These are phyloP conservation scores for Heptranchias perlo DNA, from an alignment of 2,113 vertebrate genomes.

Conservation along the genomic window DNA sequence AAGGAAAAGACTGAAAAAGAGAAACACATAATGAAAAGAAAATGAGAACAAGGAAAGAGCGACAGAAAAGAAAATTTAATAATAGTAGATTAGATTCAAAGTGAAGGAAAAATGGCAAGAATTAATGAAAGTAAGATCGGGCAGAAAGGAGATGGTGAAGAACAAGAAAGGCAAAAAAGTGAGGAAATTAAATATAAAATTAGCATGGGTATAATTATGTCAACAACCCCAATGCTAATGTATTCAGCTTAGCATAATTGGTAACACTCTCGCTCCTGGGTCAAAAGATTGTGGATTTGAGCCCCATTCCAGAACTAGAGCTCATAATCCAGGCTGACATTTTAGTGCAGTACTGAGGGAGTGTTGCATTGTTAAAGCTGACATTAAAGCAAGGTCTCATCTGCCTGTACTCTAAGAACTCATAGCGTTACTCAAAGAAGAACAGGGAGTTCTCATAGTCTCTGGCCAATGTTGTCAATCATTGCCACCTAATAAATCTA, in stretches of 20 bases:
- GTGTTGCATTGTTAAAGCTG: background rate
- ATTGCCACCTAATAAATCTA: background rate
- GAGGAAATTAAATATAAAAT: background rate
- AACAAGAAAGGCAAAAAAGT: background rate
- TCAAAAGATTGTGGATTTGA: background rate
- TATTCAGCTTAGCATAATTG: background rate
- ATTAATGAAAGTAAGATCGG: background rate
- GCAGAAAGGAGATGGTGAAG: background rate
- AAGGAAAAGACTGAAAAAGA: background rate
- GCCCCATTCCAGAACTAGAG: background rate
- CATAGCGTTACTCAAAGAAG: background rate
- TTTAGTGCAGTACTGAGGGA: background rate
- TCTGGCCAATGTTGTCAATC: background rate
- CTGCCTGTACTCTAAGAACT: background rate
- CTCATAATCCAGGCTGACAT: background rate
- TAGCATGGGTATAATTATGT: background rate
- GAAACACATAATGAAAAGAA: background rate
- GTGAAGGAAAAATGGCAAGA: background rate
- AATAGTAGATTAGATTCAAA: background rate
- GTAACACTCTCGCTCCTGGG: background rate
- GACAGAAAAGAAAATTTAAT: background rate
- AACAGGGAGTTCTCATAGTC: background rate
- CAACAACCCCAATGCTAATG: background rate
- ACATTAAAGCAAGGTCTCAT: background rate
- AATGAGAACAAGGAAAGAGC: background rate